Evolutionary conservation across 1,140 invertebrate genomes (phyloP), one percentile per base, ranked within the genome.

Genomic region (Drosophila truncata): DNA sequence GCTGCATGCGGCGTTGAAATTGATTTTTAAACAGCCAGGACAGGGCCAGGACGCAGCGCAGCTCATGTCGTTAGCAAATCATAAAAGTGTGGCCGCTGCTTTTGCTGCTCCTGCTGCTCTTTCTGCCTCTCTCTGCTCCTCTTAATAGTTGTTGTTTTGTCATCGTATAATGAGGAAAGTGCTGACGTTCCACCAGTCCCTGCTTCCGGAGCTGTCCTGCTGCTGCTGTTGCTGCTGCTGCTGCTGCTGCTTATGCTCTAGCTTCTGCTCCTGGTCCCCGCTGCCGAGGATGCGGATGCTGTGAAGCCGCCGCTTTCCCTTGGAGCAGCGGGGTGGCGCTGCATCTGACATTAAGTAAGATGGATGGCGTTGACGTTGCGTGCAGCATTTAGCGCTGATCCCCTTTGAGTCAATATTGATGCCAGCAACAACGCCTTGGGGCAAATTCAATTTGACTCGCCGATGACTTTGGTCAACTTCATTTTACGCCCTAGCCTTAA

Each of bases 261-360:
- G 55, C 37, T 42, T 13, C 55, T 42, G 33, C 8, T 25, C 16
- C 54, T 9, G 35, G 2, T 39, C 11, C 54, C 54, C 20, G 54
- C 23, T 27, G 11, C 31, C 20, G 44, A 42, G 44, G 41, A 33
- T 58, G 41, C 25, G 47, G 31, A 50, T 37, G 57, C 31, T 31
- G 52, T 11, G 49, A 20, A 14, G 29, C 18, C 18, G 54, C 50
- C 33, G 60, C 55, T 29, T 13, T 23, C 31, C 25, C 25, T 49
- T 44, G 29, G 47, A 46, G 82, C 61, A 25, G 61, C 69, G 73
- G 75, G 61, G 37, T 29, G 57, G 41, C 57, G 65, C 70, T 88
- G 85, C 85, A 85, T 71, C 73, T 84, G 85, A 88, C 85, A 88
- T 90, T 88, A 88, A 88, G 85, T 85, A 88, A 88, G 85, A 88